Base-by-base conservation (phyloP, 2,113 vertebrate genomes). In the Channa argus region DNA sequence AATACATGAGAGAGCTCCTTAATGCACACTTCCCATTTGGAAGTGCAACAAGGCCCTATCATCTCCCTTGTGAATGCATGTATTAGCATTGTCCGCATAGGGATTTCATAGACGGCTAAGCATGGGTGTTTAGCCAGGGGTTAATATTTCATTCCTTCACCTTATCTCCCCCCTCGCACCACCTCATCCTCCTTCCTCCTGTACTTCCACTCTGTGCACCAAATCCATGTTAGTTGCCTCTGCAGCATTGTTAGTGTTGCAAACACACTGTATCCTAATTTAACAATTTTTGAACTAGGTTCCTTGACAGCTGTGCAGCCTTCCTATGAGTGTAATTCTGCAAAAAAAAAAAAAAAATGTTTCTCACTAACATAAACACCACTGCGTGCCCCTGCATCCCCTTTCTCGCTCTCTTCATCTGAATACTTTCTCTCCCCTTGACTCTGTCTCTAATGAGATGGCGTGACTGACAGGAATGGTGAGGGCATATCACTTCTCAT, bases 401-500 rank as follows among this genome's bases (percentile, higher is more conserved):
- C 47, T 74, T 46, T 64, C 43, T 67, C 4, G 7, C 66, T 1
- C 3, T 65, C 37, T 71, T 34, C 52, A 68, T 76, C 63, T 69
- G 38, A 79, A 83, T 50, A 44, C 63, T 6, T 71, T 53, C 54
- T 64, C 58, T 45, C 55, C 33, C 59, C 55, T 68, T 51, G 49
- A 73, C 74, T 76, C 79, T 5, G 58, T 60, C 80, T 89, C 89
- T 92, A 92, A 92, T 92, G 91, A 92, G 91, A 86, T 84, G 88
- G 85, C 80, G 76, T 91, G 91, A 92, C 87, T 87, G 91, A 91
- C 91, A 91, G 90, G 47, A 62, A 83, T 76, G 74, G 87, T 66
- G 89, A 87, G 89, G 89, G 88, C 90, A 93, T 85, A 90, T 93
- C 89, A 92, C 88, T 89, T 91, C 88, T 87, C 88, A 92, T 93